Percentiles rank a stretch among this genome's conserved stretches.
phyloP scores from a whole-genome alignment of 2,113 vertebrate species.

The Aldabrachelys gigantea region DNA sequence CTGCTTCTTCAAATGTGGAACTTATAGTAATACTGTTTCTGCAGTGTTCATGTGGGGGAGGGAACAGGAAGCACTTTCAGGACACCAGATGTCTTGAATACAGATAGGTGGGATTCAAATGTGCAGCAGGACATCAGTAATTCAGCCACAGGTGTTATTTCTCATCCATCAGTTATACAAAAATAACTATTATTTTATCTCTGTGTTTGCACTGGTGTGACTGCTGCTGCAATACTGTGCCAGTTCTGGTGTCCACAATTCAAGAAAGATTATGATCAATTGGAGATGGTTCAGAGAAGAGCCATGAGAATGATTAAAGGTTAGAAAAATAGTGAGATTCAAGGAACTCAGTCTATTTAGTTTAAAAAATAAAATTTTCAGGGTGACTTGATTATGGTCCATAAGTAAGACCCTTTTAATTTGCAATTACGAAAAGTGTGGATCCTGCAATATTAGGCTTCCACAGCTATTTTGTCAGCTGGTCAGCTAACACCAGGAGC shows the following conservation, averaged over 20 bases:
- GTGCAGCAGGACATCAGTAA: constrained; percentile 53
- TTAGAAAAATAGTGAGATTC: background rate
- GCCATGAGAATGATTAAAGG: background rate
- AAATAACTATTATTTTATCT: constrained; percentile 42
- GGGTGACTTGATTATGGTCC: background rate
- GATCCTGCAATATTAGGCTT: background rate
- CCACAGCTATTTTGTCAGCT: background rate
- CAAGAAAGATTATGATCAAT: background rate
- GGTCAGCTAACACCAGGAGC: no score
- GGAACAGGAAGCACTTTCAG: constrained; percentile 63
- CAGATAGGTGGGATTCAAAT: constrained; percentile 67
- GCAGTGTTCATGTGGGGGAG: constrained; percentile 38
- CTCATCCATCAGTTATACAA: constrained; percentile 16
- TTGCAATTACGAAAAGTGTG: background rate
- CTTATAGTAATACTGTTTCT: constrained; percentile 61
- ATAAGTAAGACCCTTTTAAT: background rate
- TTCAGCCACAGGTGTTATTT: constrained; percentile 65
- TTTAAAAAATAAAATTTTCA: background rate
- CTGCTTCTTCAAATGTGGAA: constrained; percentile 76
- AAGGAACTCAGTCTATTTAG: background rate
- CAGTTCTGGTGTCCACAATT: background rate
- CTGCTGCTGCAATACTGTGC: background rate
- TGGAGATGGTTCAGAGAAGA: background rate
- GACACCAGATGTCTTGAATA: constrained; percentile 69
- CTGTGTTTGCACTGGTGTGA: background rate